These are phyloP conservation scores for Sycophaga agraensis DNA, from an alignment of 1,140 invertebrate species.

Conservation along the genomic window DNA sequence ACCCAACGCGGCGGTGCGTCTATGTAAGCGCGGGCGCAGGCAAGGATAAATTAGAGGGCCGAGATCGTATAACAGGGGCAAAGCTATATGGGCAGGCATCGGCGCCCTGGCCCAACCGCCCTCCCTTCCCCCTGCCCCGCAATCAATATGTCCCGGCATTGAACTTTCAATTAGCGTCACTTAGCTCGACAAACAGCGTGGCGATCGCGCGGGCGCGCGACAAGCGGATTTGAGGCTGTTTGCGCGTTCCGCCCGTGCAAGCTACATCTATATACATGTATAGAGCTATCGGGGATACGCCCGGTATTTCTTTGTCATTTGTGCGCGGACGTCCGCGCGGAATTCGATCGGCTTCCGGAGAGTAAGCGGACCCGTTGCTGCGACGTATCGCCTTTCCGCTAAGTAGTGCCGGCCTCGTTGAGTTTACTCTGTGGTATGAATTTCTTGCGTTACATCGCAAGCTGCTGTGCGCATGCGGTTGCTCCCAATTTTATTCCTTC, in stretches of 20 bases:
- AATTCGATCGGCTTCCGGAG: constrained; percentile 39
- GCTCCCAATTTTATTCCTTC: too few species aligned
- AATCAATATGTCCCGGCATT: constrained; percentile 48
- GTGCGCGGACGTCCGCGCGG: background rate
- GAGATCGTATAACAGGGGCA: constrained; percentile 44
- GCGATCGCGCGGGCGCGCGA: background rate
- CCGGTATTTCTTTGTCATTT: background rate
- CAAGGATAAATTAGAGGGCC: constrained; percentile 45
- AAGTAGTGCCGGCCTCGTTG: too few species aligned
- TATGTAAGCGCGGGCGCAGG: background rate
- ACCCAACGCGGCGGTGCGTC: background rate
- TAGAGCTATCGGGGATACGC: background rate
- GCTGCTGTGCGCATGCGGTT: too few species aligned
- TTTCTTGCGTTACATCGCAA: too few species aligned
- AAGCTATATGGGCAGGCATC: constrained; percentile 10
- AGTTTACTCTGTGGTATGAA: too few species aligned
- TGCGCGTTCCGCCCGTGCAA: too few species aligned
- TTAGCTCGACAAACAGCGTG: constrained; percentile 50
- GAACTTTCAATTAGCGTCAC: constrained; percentile 57
- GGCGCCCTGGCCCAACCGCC: background rate
- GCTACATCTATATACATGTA: too few species aligned
- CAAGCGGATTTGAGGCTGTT: constrained; percentile 3
- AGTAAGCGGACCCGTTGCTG: constrained; percentile 26
- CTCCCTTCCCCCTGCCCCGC: background rate
- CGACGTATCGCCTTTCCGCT: constrained; percentile 3